Evolutionary conservation across 1,140 invertebrate genomes (phyloP).

Genomic region (Temnothorax nylanderi): DNA sequence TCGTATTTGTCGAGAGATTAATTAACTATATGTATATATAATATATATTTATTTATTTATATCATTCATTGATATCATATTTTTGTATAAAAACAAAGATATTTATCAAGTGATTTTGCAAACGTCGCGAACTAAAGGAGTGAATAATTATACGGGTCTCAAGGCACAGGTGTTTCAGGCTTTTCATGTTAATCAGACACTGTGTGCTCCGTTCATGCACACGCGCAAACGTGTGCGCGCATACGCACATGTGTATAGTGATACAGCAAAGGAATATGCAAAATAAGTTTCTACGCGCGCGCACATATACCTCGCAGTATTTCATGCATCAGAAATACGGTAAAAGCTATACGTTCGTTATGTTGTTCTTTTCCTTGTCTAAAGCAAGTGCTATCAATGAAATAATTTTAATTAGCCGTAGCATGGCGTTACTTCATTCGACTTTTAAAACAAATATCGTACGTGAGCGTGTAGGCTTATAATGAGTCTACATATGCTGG

Average conservation of each 20-base stretch:
- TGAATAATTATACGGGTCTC: slow-evolving; percentile 69
- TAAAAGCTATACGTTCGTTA: slow-evolving; percentile 74
- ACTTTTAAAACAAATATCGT: slow-evolving; percentile 54
- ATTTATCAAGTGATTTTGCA: slow-evolving; percentile 48
- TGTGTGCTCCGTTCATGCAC: slow-evolving; percentile 63
- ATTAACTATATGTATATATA: not conserved
- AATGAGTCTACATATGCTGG: slow-evolving; percentile 39
- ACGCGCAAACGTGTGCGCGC: slow-evolving; percentile 42
- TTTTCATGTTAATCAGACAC: slow-evolving; percentile 83
- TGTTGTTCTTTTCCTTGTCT: slow-evolving; percentile 58
- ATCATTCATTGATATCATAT: not conserved
- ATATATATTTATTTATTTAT: not conserved
- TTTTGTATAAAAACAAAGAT: not conserved
- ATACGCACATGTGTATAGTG: not conserved
- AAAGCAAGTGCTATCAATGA: slow-evolving; percentile 60
- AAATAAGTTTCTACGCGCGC: slow-evolving; percentile 73
- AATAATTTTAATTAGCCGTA: slow-evolving; percentile 77
- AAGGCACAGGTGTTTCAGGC: slow-evolving; percentile 81
- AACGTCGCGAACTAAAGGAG: slow-evolving; percentile 26
- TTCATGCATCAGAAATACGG: slow-evolving; percentile 75
- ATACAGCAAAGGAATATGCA: slow-evolving; percentile 70
- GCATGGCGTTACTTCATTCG: slow-evolving; percentile 75
- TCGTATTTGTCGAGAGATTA: not conserved
- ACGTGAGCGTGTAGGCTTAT: not conserved
- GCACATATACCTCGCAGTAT: slow-evolving; percentile 60